A percentile compares a stretch with the other conserved stretches of the same genome.
phyloP scores from a whole-genome alignment of 2,797 vertebrate species.

The Chanos chanos region DNA sequence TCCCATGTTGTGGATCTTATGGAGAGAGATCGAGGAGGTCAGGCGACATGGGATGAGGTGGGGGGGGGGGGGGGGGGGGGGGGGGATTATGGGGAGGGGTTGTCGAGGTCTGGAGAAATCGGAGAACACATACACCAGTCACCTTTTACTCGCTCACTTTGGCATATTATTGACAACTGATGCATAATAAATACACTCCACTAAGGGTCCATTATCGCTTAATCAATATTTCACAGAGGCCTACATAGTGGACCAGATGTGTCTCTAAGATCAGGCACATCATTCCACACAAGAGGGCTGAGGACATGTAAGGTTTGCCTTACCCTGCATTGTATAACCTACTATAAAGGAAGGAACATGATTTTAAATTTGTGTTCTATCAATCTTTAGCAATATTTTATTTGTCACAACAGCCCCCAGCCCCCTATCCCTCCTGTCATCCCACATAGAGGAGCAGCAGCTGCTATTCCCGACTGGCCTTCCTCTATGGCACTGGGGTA shows the following conservation, averaged over 20 bases:
- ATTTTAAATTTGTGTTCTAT: too few relatives aligned
- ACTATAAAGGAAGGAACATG: conserved; percentile 7
- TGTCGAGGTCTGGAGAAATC: conserved; percentile 59
- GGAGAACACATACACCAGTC: conserved; percentile 75
- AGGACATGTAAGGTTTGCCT: too few relatives aligned
- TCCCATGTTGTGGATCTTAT: conserved; percentile 57
- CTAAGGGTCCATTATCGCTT: conserved; percentile 83
- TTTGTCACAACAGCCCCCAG: not conserved
- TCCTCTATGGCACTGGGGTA: conserved; percentile 36
- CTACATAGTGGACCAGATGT: conserved; percentile 62
- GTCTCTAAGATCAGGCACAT: conserved; percentile 50
- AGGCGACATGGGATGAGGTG: conserved; percentile 22
- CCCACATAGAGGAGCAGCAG: conserved; percentile 21
- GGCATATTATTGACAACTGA: conserved; percentile 80
- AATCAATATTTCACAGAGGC: conserved; percentile 75
- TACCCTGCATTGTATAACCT: not conserved
- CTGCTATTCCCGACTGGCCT: conserved; percentile 42
- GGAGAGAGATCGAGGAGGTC: conserved; percentile 41
- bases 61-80: not conserved
- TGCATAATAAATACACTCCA: conserved; percentile 88
- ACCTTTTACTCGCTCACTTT: conserved; percentile 79
- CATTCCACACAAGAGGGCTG: conserved; percentile 10
- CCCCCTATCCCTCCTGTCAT: not conserved
- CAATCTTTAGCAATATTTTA: not conserved
- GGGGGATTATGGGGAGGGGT: not conserved